Percentiles rank a stretch among this genome's conserved stretches.
Evolutionary conservation across 1,140 invertebrate genomes (phyloP).

Genomic region (Leucophenga varia): DNA sequence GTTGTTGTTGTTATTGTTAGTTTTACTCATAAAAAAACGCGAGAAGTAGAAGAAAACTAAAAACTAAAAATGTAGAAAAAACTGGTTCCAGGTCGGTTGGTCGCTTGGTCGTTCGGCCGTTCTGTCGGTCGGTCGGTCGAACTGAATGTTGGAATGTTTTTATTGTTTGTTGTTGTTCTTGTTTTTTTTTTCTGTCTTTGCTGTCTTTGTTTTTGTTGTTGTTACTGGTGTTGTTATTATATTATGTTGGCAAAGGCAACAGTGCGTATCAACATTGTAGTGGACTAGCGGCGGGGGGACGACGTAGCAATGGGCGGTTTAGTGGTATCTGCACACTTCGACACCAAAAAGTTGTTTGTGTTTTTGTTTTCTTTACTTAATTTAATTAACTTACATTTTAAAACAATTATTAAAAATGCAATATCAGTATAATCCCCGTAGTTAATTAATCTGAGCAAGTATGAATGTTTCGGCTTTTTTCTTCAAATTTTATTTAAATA

Average conservation of each 20-base stretch:
- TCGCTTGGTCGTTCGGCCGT: too few species aligned
- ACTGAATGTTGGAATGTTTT: too few species aligned
- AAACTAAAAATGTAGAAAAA: too few species aligned
- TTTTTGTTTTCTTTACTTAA: not conserved
- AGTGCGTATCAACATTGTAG: constrained; percentile 42
- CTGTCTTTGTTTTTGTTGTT: constrained; percentile 12
- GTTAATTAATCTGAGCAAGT: too few species aligned
- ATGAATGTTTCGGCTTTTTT: not conserved
- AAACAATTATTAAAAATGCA: too few species aligned
- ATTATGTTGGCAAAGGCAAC: constrained; percentile 43
- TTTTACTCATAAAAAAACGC: too few species aligned
- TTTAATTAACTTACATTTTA: not conserved
- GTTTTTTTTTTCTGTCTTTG: constrained; percentile 17
- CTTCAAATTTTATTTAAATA: not conserved
- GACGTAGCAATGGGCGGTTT: constrained; percentile 21
- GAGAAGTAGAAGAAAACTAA: too few species aligned
- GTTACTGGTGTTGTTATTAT: constrained; percentile 12
- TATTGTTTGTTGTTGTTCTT: constrained; percentile 1
- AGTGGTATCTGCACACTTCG: not conserved
- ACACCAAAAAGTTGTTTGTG: not conserved
- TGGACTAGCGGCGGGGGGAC: too few species aligned
- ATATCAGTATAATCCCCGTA: too few species aligned
- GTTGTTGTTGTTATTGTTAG: too few species aligned
- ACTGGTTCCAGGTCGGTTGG: too few species aligned
- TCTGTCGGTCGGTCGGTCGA: too few species aligned